phyloP scores from a whole-genome alignment of 2,797 vertebrate species.

The Orestias chungarensis region DNA sequence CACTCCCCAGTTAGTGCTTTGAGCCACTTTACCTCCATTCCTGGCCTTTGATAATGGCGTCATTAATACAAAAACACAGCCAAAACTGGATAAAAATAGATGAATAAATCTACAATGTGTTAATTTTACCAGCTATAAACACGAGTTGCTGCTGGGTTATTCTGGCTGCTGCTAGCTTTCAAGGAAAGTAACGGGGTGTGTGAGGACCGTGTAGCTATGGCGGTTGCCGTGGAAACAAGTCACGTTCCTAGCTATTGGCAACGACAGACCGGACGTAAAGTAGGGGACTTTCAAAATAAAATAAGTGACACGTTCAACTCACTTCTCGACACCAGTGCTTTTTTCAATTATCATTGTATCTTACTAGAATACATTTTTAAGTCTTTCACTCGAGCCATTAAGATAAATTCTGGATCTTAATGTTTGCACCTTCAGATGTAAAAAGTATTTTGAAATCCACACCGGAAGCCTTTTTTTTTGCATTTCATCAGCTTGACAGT shows the following conservation, averaged over 20 bases:
- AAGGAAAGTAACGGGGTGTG: conserved; percentile 40
- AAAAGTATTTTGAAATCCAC: neutral
- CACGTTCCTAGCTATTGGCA: neutral
- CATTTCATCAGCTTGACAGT: neutral
- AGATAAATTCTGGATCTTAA: neutral
- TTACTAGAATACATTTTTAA: neutral
- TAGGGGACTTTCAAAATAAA: conserved; percentile 18
- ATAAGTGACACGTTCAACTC: neutral
- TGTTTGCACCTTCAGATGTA: neutral
- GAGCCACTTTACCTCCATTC: conserved; percentile 56
- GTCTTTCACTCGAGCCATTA: neutral
- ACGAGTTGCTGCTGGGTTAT: conserved; percentile 3
- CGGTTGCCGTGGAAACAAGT: conserved; percentile 61
- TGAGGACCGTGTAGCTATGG: conserved; percentile 24
- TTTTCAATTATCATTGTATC: neutral
- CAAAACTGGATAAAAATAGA: neutral
- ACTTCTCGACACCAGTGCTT: neutral
- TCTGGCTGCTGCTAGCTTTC: neutral
- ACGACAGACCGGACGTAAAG: conserved; percentile 19
- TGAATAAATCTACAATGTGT: neutral
- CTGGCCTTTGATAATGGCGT: conserved; percentile 68
- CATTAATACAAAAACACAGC: conserved; percentile 51
- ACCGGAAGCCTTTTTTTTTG: neutral
- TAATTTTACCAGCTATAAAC: neutral
- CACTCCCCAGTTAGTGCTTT: conserved; percentile 62